Base-by-base conservation (phyloP, 2,888 invertebrate species). In the Biston betularia region DNA sequence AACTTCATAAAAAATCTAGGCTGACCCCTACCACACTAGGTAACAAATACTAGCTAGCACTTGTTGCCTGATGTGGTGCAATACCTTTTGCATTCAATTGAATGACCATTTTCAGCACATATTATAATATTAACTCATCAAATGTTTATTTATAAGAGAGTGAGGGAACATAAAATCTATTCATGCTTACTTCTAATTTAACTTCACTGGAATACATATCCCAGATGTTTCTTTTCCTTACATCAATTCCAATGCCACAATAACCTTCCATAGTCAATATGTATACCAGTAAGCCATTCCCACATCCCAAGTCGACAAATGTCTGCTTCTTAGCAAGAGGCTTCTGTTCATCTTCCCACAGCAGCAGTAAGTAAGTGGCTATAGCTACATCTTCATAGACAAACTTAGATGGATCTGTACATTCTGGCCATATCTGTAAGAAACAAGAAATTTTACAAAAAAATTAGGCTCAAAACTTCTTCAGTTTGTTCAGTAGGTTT, bases 361-460 rank as follows among this genome's bases (percentile, higher is more conserved):
- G 81, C 1, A 97, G 89, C 59, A 98, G 91, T 50, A 99, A 90
- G 86, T 98, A 99, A 11, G 97, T 94, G 7, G 98, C 98, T 79
- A 99, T 99, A 5, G 98, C 98, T 71, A 99, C 95, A 88, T 99
- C 99, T 94, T 99, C 99, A 91, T 97, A 98, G 0, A 99, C 97
- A 94, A 97, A 99, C 88, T 99, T 99, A 55, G 96, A 90, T 14
- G 99, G 98, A 89, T 99, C 98, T 7, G 99, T 99, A 70, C 95
- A 96, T 89, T 98, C 98, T 6, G 97, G 96, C 99, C 99, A 99
- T 71, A 96, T 95, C 96, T 97, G 76, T 54, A 91, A 62, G 8
- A 45, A 15, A 6, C 14, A 4, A 1, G 15, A 59, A 53, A 44
- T n/a, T 44, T 10, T 9, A 6, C 6, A 0, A 38, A 1, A 38